Evolutionary conservation across 2,888 invertebrate species (phyloP), one percentile per base, ranked within the genome.

Genomic region (Hydriomena furcata): DNA sequence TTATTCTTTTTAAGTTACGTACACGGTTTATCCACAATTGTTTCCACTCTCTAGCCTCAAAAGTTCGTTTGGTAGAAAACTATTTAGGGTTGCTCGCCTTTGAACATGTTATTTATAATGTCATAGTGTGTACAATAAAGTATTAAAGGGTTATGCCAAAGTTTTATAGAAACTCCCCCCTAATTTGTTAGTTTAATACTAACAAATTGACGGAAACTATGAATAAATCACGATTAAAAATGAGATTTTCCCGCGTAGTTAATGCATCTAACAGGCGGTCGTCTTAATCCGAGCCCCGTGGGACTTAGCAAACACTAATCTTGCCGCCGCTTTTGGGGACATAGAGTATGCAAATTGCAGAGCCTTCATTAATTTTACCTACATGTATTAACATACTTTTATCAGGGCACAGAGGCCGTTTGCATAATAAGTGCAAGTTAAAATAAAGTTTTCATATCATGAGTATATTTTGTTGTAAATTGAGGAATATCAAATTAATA

Each of bases 251-350:
- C 73, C 65, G 63, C 58, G 61, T 60, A 67, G 76, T 74, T 73
- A 76, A 80, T 77, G 75, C 74, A 69, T 63, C 73, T 68, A 65
- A 70, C 69, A 55, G 68, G 61, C 57, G 63, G 64, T 67, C 65
- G 65, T 65, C 76, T 77, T 80, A 79, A 84, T 82, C 78, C 73
- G 58, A 62, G 63, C 60, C 69, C 67, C 68, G 68, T 65, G 73
- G 65, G 61, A 68, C 68, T 78, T 52, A 66, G 79, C 68, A 82
- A 83, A 84, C 73, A 82, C 80, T 82, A 83, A 84, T 84, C 81
- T 79, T 73, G 68, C 69, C 65, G 63, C 67, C 66, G 70, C 66
- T 71, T 66, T 68, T 67, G 52, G 55, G 57, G 31, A 32, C 45
- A 74, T 28, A 79, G 81, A 82, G 45, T 47, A 53, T 41, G 32